Percentiles rank a stretch among this genome's conserved stretches.
Evolutionary conservation across 92 coral and sea anemone genomes (phyloP).

Genomic region (Scolanthus callimorphus): DNA sequence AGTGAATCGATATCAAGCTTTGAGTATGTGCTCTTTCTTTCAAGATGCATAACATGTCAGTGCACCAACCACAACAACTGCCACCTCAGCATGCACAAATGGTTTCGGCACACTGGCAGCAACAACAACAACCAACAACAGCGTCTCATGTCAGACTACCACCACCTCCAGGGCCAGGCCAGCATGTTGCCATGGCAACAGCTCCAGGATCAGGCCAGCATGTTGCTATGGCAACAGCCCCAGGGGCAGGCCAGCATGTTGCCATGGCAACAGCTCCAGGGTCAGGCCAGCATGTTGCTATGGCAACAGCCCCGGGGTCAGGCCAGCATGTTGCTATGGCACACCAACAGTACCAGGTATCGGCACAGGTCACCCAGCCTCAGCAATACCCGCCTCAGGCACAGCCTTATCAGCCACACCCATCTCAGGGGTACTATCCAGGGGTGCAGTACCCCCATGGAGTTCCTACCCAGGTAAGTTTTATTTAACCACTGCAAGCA

Average conservation of each 20-base stretch:
- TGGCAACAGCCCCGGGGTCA: too few relatives aligned
- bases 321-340: slow-evolving; percentile 6
- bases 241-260: slow-evolving; percentile 1
- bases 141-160: slow-evolving; percentile 33
- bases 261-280: too few relatives aligned
- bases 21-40: too few relatives aligned
- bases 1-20: too few relatives aligned
- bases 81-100: slow-evolving; percentile 39
- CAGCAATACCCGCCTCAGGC: slow-evolving; percentile 53
- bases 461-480: slow-evolving; percentile 6
- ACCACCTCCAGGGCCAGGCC: slow-evolving; percentile 23
- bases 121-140: slow-evolving; percentile 37
- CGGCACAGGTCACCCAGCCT: slow-evolving; percentile 25
- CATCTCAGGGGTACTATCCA: slow-evolving; percentile 38
- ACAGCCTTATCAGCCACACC: slow-evolving; percentile 31
- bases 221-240: too few relatives aligned
- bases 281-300: too few relatives aligned
- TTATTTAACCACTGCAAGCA: too few relatives aligned
- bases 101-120: slow-evolving; percentile 40
- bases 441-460: slow-evolving; percentile 48
- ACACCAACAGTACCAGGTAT: slow-evolving; percentile 7
- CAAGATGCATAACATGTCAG: too few relatives aligned
- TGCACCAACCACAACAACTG: slow-evolving; percentile 15
- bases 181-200: too few relatives aligned
- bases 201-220: too few relatives aligned